Percentiles rank a stretch among this genome's conserved stretches.
Conservation (phyloP, 2,113 vertebrate genomes). For the Scalopus aquaticus region DNA sequence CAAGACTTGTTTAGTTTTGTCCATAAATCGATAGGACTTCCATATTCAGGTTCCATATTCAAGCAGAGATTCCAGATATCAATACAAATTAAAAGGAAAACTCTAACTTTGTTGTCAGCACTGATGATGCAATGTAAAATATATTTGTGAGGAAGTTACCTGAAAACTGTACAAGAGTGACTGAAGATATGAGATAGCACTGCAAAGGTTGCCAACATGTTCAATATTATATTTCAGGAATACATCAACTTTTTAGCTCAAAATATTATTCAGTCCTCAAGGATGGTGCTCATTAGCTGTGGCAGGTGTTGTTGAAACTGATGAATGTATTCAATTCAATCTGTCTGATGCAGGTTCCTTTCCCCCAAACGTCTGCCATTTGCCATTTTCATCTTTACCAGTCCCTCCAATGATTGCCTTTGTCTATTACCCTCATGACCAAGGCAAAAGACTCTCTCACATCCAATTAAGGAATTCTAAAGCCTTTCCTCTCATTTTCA, state of each 20-base stretch:
- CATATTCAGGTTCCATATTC: not conserved
- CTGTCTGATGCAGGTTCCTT: slow-evolving; percentile 52
- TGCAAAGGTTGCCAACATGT: not conserved
- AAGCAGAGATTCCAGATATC: not conserved
- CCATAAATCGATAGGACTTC: not conserved
- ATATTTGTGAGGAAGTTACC: not conserved
- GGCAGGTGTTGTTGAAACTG: slow-evolving; percentile 67
- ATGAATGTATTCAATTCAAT: not conserved
- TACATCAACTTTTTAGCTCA: too few relatives aligned
- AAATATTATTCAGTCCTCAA: not conserved
- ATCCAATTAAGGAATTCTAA: not conserved
- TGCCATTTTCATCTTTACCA: slow-evolving; percentile 47
- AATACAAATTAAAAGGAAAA: not conserved
- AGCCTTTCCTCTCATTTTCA: not conserved
- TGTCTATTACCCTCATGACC: not conserved
- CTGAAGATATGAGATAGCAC: not conserved
- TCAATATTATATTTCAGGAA: too few relatives aligned
- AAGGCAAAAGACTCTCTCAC: not conserved
- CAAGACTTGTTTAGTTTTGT: not conserved
- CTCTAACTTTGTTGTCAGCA: not conserved
- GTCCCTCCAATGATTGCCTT: not conserved
- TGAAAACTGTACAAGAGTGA: not conserved
- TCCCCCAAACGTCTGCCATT: not conserved
- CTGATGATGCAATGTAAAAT: not conserved
- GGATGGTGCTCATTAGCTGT: slow-evolving; percentile 36